Evolutionary conservation across 2,888 invertebrate genomes (phyloP), one percentile per base, ranked within the genome.

Genomic region (Mactromeris polynyma): DNA sequence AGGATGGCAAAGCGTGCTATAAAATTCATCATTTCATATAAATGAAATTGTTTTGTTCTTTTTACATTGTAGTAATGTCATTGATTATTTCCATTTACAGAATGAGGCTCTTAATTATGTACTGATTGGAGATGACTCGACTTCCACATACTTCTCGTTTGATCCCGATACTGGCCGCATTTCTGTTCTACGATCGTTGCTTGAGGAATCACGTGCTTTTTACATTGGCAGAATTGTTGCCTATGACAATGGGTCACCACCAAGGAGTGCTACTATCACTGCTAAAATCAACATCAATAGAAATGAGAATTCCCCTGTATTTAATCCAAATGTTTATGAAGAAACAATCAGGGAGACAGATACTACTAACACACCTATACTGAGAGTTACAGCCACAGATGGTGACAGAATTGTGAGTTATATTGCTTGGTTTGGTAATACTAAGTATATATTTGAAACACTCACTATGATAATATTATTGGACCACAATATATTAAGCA

Each of bases 231-330:
- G 94, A 85, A 90, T 94, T 38, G 94, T 94, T 19, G 94, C 94
- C 4, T 89, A 78, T 85, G 96, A 96, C 88, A 94, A 94, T 38
- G 96, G 96, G n/a, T 90, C 90, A 42, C 96, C 96, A 14, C 93
- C 95, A 9, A 92, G 92, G 33, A 93, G 93, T 81, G 94, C 93
- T n/a, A 94, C 95, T 40, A 92, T 93, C 0, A 89, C 93, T 42
- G 95, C 94, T 4, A 92, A 85, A 9, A 94, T 96, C 78, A 92
- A 88, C 64, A 93, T 95, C 19, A 90, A 89, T 26, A 85, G 94
- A 38, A 95, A 95, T 89, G 83, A 93, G 46, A 92, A 93, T 80
- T 38, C 78, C 2, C 95, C 95, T 0, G 38, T 83, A 6, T 95
- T 94, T 86, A 87, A 54, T 33, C 93, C 92, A 11, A 81, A 83